Conservation (phyloP, 2,888 invertebrate genomes). For the Choristoneura rosaceana region DNA sequence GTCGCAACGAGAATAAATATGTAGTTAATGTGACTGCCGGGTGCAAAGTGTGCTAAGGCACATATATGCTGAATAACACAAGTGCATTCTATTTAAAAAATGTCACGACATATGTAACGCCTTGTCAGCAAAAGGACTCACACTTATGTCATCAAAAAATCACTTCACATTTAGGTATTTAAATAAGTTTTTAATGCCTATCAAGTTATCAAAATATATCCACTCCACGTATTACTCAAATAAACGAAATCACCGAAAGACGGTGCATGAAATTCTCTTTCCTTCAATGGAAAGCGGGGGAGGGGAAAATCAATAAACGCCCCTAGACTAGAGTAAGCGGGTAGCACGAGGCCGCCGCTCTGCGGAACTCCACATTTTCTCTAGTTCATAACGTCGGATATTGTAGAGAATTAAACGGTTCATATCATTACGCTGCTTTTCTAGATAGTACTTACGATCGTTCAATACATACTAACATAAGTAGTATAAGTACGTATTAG, state of each 20-base stretch:
- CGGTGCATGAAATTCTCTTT: conserved; percentile 21
- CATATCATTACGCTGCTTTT: neutral
- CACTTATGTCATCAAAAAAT: conserved; percentile 23
- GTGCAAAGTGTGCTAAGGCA: conserved; percentile 5
- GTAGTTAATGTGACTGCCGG: neutral
- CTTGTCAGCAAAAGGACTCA: neutral
- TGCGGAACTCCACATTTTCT: neutral
- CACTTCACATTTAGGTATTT: conserved; percentile 10
- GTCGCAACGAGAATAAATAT: neutral
- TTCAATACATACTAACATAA: too few relatives aligned
- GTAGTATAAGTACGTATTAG: too few relatives aligned
- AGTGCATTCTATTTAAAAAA: neutral
- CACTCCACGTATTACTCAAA: neutral
- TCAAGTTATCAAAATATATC: conserved; percentile 1
- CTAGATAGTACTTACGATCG: too few relatives aligned
- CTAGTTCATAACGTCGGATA: neutral
- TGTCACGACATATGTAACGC: neutral
- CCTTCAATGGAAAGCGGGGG: conserved; percentile 23
- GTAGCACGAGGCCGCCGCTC: conserved; percentile 8
- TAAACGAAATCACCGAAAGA: conserved; percentile 7
- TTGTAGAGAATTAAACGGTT: neutral
- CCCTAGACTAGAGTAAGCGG: conserved; percentile 10
- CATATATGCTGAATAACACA: neutral
- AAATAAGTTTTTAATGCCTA: neutral
- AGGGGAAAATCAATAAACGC: conserved; percentile 34